These are phyloP conservation scores for Aselliscus stoliczkanus DNA, from an alignment of 2,797 vertebrate genomes.

Conservation along the genomic window DNA sequence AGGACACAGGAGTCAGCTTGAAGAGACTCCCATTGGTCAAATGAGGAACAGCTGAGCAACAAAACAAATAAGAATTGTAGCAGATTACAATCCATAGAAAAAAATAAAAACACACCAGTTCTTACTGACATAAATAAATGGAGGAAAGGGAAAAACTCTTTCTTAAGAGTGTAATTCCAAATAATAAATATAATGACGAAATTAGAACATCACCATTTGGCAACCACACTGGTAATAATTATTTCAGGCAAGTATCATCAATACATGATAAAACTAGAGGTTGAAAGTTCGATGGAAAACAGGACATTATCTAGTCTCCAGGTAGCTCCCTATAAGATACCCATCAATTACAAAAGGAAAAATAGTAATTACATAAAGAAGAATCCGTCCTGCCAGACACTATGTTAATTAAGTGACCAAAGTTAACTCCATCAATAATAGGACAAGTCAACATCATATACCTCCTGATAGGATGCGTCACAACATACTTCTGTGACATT, in stretches of 20 bases:
- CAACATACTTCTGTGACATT: neutral
- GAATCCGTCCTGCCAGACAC: neutral
- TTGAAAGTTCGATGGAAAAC: slow-evolving; percentile 36
- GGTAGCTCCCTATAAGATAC: neutral
- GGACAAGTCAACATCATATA: slow-evolving; percentile 36
- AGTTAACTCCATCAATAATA: slow-evolving; percentile 17
- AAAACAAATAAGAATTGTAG: neutral
- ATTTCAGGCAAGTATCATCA: slow-evolving; percentile 47
- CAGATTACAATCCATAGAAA: neutral
- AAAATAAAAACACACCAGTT: neutral
- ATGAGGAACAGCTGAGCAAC: neutral
- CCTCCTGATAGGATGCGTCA: neutral
- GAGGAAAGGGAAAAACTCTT: neutral
- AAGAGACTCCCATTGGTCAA: neutral
- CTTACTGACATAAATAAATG: neutral
- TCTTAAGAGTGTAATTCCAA: neutral
- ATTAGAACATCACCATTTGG: slow-evolving; percentile 33
- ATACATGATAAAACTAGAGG: slow-evolving; percentile 28
- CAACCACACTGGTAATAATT: slow-evolving; percentile 10
- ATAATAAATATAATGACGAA: slow-evolving; percentile 42
- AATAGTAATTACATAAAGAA: slow-evolving; percentile 35
- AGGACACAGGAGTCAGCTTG: neutral
- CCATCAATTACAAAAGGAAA: slow-evolving; percentile 44
- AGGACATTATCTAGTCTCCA: slow-evolving; percentile 40
- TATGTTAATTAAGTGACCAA: slow-evolving; percentile 42